phyloP scores from a whole-genome alignment of 2,797 vertebrate genomes.

The Hylomyscus alleni region DNA sequence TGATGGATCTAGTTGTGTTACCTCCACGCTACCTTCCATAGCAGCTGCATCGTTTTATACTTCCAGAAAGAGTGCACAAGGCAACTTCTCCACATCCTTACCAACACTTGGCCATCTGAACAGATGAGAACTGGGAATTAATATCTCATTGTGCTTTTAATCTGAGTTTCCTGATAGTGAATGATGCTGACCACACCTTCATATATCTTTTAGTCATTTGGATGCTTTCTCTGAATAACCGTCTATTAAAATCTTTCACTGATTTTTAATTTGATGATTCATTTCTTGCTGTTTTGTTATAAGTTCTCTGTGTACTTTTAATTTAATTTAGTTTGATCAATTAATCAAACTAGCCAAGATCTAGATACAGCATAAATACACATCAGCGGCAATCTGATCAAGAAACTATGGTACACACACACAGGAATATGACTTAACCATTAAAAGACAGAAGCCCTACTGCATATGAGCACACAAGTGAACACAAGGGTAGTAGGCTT shows the following conservation, averaged over 20 bases:
- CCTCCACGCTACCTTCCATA: not conserved
- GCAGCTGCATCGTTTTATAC: not conserved
- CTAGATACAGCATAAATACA: not conserved
- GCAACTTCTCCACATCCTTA: not conserved
- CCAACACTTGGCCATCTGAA: not conserved
- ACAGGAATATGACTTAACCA: not conserved
- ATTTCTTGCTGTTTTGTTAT: not conserved
- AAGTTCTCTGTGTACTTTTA: not conserved
- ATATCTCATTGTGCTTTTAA: not conserved
- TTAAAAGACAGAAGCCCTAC: not conserved
- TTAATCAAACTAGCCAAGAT: not conserved
- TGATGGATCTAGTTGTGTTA: not conserved
- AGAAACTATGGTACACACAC: not conserved
- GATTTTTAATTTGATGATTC: conserved; percentile 13
- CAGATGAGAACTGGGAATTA: not conserved
- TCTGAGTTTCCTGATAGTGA: conserved; percentile 24
- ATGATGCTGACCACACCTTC: not conserved
- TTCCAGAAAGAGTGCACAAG: not conserved
- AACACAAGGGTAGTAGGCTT: not conserved
- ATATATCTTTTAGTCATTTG: not conserved
- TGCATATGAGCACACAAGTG: not conserved
- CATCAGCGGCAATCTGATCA: not conserved
- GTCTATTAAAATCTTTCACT: not conserved
- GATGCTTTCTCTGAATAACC: not conserved
- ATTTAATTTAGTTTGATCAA: not conserved